Conservation (phyloP, 2,888 invertebrate genomes). For the Trichopria drosophilae region DNA sequence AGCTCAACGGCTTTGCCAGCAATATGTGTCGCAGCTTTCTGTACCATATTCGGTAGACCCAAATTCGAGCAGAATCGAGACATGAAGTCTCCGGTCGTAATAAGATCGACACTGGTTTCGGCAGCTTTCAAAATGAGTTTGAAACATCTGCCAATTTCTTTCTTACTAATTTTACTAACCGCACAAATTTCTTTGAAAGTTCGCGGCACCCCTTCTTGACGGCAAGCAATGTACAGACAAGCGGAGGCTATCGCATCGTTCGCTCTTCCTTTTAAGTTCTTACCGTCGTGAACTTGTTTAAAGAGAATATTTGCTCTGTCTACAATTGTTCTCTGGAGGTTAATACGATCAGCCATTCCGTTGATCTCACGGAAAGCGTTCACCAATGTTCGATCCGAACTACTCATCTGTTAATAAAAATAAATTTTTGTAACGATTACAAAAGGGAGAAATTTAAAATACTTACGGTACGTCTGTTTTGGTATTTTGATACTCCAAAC, state of each 20-base stretch:
- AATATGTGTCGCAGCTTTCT: conserved; percentile 93
- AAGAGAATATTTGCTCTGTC: conserved; percentile 96
- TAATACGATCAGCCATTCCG: conserved; percentile 97
- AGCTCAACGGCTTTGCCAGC: conserved; percentile 94
- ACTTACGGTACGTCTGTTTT: conserved; percentile 66
- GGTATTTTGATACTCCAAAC: conserved; percentile 72
- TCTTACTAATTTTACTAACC: conserved; percentile 97
- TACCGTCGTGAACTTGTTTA: conserved; percentile 97
- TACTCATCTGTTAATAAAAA: conserved; percentile 77
- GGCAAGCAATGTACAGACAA: conserved; percentile 96
- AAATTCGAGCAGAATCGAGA: conserved; percentile 97
- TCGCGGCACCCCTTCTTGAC: conserved; percentile 97
- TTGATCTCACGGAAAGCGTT: conserved; percentile 97
- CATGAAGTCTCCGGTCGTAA: conserved; percentile 99
- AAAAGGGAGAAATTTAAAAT: neutral
- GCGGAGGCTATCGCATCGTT: conserved; percentile 99
- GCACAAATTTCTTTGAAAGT: conserved; percentile 99
- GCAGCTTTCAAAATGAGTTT: conserved; percentile 94
- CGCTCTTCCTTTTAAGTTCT: conserved; percentile 91
- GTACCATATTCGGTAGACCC: conserved; percentile 84
- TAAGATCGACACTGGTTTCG: conserved; percentile 95
- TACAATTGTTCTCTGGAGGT: conserved; percentile 94
- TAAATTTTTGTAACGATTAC: conserved; percentile 8
- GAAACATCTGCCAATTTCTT: conserved; percentile 98
- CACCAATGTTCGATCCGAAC: conserved; percentile 91